These are phyloP conservation scores for Trochalopteron elliotii DNA, from an alignment of 2,113 vertebrate species.

Conservation along the genomic window DNA sequence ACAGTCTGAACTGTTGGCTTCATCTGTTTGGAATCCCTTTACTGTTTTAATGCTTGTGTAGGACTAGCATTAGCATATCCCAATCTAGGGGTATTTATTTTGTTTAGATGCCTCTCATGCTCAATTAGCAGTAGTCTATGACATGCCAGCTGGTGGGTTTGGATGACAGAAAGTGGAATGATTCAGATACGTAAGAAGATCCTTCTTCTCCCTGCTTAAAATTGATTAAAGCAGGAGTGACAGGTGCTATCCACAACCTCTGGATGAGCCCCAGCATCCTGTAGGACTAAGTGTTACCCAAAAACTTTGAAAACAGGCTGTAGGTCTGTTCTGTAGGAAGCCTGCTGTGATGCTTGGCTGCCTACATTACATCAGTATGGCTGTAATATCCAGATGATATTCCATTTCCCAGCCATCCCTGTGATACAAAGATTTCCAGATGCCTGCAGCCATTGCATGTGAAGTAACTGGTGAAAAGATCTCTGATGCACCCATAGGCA, in stretches of 20 bases:
- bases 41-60: background rate
- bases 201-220: background rate
- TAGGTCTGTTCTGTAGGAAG: background rate
- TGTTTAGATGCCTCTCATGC: background rate
- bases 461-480: background rate
- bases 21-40: background rate
- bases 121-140: background rate
- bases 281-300: background rate
- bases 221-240: background rate
- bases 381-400: background rate
- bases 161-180: background rate
- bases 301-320: background rate
- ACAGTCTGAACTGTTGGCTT: background rate
- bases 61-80: background rate
- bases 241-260: background rate
- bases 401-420: background rate
- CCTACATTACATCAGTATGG: background rate
- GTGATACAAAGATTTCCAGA: background rate
- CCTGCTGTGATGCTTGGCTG: background rate
- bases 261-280: rapidly evolving
- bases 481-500: background rate
- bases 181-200: background rate
- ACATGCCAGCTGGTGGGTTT: background rate
- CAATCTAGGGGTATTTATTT: background rate
- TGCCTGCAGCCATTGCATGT: background rate